Evolutionary conservation across 2,113 vertebrate genomes (phyloP).

Genomic region (Corynorhinus townsendii): DNA sequence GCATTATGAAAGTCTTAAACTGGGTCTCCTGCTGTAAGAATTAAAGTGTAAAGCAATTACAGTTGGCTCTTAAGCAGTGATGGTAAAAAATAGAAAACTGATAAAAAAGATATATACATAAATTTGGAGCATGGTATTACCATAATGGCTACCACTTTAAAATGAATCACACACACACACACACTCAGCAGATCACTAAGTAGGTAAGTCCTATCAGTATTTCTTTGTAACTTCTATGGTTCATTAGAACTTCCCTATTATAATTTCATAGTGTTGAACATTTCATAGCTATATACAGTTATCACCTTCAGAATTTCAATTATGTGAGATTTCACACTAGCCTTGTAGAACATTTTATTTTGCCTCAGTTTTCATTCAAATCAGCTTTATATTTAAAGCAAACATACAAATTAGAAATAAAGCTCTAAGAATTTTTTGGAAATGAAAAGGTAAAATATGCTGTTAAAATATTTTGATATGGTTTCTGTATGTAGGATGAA

Average conservation of each 20-base stretch:
- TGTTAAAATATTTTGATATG: neutral
- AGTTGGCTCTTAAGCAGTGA: neutral
- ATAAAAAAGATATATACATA: neutral
- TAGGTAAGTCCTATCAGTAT: neutral
- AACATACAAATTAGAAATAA: neutral
- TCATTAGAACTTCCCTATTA: neutral
- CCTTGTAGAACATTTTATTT: neutral
- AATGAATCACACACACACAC: neutral
- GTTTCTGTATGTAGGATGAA: neutral
- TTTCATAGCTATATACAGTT: neutral
- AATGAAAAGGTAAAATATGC: neutral
- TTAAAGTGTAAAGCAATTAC: neutral
- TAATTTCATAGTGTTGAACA: neutral
- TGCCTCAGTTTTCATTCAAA: neutral
- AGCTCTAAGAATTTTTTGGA: neutral
- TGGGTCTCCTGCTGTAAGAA: neutral
- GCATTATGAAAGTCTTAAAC: neutral
- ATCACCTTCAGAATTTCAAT: neutral
- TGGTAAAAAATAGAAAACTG: neutral
- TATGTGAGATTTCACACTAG: neutral
- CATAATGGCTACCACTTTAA: neutral
- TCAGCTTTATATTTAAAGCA: neutral
- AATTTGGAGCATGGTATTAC: neutral
- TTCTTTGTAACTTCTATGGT: neutral
- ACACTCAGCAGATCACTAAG: neutral